Conservation (phyloP, 1,140 invertebrate genomes). For the Drosophila triauraria region DNA sequence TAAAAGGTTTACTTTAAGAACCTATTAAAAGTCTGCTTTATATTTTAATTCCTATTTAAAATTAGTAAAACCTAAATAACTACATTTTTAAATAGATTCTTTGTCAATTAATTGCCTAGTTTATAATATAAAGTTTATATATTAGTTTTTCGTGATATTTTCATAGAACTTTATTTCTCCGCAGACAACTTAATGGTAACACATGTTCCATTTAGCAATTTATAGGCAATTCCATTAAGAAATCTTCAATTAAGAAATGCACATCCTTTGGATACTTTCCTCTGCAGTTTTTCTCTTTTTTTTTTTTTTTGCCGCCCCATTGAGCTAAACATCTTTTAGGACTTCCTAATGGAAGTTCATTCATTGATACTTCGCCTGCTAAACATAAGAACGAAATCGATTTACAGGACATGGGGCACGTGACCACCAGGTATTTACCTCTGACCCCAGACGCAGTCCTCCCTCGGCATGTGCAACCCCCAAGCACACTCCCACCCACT, state of each 20-base stretch:
- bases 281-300: background rate
- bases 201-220: background rate
- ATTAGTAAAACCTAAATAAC: too few relatives aligned
- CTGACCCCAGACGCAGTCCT: constrained; percentile 4
- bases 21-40: too few relatives aligned
- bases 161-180: background rate
- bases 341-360: constrained; percentile 31
- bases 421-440: constrained; percentile 42
- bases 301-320: constrained; percentile 26
- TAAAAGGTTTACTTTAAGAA: too few relatives aligned
- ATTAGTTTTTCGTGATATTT: background rate
- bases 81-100: too few relatives aligned
- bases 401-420: constrained; percentile 52
- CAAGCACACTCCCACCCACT: background rate
- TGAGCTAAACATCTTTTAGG: constrained; percentile 40
- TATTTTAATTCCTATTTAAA: too few relatives aligned
- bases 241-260: constrained; percentile 15
- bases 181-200: background rate
- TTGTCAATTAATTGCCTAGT: too few relatives aligned
- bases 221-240: constrained; percentile 14
- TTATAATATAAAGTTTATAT: too few relatives aligned
- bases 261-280: background rate
- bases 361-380: constrained; percentile 28
- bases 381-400: constrained; percentile 43
- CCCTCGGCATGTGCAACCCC: background rate